These are phyloP conservation scores for Aspidapion aeneum DNA, from an alignment of 2,888 invertebrate species.

Conservation along the genomic window DNA sequence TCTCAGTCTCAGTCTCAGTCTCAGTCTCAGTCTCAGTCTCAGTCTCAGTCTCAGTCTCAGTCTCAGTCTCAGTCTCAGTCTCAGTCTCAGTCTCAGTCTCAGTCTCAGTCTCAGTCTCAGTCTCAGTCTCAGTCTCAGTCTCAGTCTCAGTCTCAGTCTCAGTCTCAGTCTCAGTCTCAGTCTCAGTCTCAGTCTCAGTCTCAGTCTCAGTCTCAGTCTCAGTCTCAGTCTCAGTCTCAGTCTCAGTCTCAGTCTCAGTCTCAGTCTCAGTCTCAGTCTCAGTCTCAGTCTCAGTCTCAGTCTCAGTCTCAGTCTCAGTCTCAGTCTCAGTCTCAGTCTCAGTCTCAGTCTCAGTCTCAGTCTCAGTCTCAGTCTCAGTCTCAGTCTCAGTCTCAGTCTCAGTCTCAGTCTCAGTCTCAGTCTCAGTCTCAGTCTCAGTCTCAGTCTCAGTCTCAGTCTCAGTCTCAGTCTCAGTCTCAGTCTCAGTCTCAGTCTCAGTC, in stretches of 20 bases:
- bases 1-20: background rate
- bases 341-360: background rate
- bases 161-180: background rate
- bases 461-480: background rate
- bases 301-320: background rate
- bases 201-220: background rate
- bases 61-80: background rate
- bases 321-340: background rate
- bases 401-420: background rate
- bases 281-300: background rate
- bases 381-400: background rate
- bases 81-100: background rate
- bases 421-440: background rate
- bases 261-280: background rate
- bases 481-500: background rate
- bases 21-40: background rate
- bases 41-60: background rate
- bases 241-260: background rate
- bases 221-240: background rate
- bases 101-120: background rate
- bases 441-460: background rate
- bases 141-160: background rate
- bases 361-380: background rate
- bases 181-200: background rate
- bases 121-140: background rate